Conservation (phyloP, 2,113 vertebrate species). For the Puma concolor region DNA sequence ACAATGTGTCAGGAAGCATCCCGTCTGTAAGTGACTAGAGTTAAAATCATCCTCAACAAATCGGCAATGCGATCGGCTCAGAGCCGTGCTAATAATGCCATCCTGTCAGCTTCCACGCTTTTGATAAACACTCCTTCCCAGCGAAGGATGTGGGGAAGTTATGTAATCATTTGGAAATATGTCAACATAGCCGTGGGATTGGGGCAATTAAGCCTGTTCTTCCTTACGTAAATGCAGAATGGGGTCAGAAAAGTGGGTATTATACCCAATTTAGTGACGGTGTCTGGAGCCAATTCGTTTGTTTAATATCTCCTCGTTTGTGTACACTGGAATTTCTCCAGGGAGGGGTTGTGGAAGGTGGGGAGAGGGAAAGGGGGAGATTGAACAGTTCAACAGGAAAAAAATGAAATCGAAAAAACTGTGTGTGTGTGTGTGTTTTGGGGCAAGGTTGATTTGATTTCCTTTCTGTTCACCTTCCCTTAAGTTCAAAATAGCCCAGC, state of each 20-base stretch:
- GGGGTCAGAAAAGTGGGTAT: constrained; percentile 74
- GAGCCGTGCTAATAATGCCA: constrained; percentile 72
- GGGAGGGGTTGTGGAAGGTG: constrained; percentile 34
- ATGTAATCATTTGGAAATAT: constrained; percentile 78
- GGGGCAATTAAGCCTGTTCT: constrained; percentile 76
- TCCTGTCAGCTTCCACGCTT: constrained; percentile 64
- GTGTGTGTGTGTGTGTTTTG: not conserved
- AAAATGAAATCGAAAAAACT: not conserved
- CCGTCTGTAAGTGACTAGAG: constrained; percentile 80
- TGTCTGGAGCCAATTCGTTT: constrained; percentile 53
- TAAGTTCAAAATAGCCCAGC: not conserved
- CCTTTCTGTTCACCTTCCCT: constrained; percentile 68
- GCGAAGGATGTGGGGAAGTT: constrained; percentile 75
- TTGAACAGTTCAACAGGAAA: constrained; percentile 64
- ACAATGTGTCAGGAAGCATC: constrained; percentile 80
- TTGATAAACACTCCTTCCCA: constrained; percentile 70
- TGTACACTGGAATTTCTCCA: constrained; percentile 64
- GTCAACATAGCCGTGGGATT: constrained; percentile 72
- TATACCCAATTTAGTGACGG: constrained; percentile 67
- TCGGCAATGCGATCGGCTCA: constrained; percentile 69
- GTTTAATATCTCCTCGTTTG: constrained; percentile 65
- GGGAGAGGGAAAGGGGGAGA: not conserved
- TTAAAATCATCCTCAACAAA: constrained; percentile 81
- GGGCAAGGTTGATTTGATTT: constrained; percentile 72
- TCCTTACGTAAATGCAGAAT: constrained; percentile 74